These are phyloP conservation scores for Fragariocoptes setiger DNA, from an alignment of 1,140 invertebrate genomes.

Conservation along the genomic window DNA sequence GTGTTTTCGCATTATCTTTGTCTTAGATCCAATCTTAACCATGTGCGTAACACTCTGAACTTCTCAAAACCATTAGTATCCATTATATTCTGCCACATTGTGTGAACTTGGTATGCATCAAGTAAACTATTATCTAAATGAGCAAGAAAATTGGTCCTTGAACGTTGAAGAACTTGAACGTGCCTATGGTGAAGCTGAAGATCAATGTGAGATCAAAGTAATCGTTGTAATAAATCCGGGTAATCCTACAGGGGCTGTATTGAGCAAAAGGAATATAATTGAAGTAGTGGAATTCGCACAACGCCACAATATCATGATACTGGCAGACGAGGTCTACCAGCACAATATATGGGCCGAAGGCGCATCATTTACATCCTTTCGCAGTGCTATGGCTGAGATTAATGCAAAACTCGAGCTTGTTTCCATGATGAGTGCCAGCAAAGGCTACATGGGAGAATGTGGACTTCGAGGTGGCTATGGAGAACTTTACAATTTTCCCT, in stretches of 20 bases:
- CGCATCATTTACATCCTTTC: conserved; percentile 68
- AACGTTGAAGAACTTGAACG: conserved; percentile 47
- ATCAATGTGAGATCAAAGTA: conserved; percentile 37
- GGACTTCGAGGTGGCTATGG: conserved; percentile 73
- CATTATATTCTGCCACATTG: conserved; percentile 74
- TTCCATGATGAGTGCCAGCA: conserved; percentile 81
- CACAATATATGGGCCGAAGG: conserved; percentile 72
- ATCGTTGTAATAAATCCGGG: conserved; percentile 93
- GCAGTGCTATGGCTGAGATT: conserved; percentile 63
- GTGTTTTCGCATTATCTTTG: no score
- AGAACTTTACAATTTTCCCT: conserved; percentile 58
- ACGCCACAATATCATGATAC: conserved; percentile 44
- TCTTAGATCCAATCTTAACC: no score
- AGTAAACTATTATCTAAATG: conserved; percentile 71
- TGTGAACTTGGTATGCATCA: conserved; percentile 55
- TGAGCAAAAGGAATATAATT: conserved; percentile 59
- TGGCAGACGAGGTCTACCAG: conserved; percentile 82
- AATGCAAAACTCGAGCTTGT: conserved; percentile 54
- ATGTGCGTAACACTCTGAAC: no score
- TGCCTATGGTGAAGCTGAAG: conserved; percentile 30
- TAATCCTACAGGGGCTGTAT: conserved; percentile 76
- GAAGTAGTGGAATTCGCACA: conserved; percentile 72
- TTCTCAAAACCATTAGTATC: no score
- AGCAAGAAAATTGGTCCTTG: conserved; percentile 55
- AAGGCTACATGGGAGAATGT: conserved; percentile 44